A percentile compares a stretch with the other conserved stretches of the same genome.
These are phyloP conservation scores for Brachionus rotundiformis DNA, from an alignment of 1,140 invertebrate species.

Conservation along the genomic window DNA sequence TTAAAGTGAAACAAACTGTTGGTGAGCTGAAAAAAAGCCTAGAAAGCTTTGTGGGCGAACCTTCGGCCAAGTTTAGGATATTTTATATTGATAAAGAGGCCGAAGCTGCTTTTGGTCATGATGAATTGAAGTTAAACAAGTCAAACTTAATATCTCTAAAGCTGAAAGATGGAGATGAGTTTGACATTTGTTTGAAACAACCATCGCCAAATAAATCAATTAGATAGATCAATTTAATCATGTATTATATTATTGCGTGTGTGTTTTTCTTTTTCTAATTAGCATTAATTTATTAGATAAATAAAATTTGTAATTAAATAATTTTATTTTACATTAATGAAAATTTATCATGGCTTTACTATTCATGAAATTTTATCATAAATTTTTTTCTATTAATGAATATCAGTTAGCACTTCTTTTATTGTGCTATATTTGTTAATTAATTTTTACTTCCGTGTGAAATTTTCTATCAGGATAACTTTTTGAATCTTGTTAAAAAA, in stretches of 20 bases:
- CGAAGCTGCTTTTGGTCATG: constrained; percentile 28
- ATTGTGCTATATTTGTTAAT: too few relatives aligned
- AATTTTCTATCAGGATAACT: too few relatives aligned
- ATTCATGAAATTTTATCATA: too few relatives aligned
- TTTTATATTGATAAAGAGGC: constrained; percentile 45
- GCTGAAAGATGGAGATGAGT: constrained; percentile 41
- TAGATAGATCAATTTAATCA: neutral
- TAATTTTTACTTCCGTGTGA: too few relatives aligned
- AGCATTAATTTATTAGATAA: neutral
- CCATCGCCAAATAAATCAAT: constrained; percentile 2
- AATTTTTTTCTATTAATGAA: too few relatives aligned
- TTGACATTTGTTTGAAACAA: constrained; percentile 41
- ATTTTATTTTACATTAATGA: too few relatives aligned
- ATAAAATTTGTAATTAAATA: constrained; percentile 30
- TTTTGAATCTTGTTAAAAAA: too few relatives aligned
- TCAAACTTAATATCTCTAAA: neutral
- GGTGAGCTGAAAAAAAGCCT: constrained; percentile 23
- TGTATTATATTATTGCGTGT: neutral
- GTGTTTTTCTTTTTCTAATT: neutral
- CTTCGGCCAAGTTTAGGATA: neutral
- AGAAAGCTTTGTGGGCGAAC: constrained; percentile 20
- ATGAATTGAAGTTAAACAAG: constrained; percentile 2
- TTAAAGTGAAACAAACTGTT: constrained; percentile 15
- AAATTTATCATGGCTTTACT: too few relatives aligned
- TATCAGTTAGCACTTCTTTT: too few relatives aligned